Evolutionary conservation across 2,113 vertebrate species (phyloP), one percentile per base, ranked within the genome.

Genomic region (Monopterus albus): DNA sequence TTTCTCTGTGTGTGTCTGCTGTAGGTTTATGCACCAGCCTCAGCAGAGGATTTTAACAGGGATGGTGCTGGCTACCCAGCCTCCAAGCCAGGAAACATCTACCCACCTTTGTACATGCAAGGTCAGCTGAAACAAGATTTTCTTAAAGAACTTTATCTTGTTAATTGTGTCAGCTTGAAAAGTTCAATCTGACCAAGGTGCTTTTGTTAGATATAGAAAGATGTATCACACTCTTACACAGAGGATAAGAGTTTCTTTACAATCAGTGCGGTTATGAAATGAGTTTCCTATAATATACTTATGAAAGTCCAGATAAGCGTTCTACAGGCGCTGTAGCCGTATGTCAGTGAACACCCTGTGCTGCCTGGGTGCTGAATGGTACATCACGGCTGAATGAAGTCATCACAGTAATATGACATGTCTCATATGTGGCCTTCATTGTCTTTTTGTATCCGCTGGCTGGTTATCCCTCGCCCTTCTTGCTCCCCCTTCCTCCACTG

Each of bases 11-110:
- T n/a, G 39, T 47, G 4, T 63, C n/a, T 35, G 36, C 20, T 68
- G 13, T 88, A 98, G 97, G 98, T 98, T 78, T 99, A 96, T 89
- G 93, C 94, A 13, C 84, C 95, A 69, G 92, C 94, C 87, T 94
- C 96, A 82, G 95, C 95, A 78, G 97, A 99, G 1, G 96, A 97
- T 71, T 99, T 95, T 68, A 92, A 92, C 92, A 94, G 95, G 89
- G 95, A 97, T 50, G 62, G 90, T n/a, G 79, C 91, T 20, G 88
- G 94, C 68, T 98, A 96, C 76, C 88, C 95, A 2, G 79, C 94
- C 33, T 89, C 95, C 0, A 98, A 98, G 89, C 80, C 95, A 78
- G 87, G 94, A 91, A 94, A 92, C 18, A 78, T 96, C 72, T 99
- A 97, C 86, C 93, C 95, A 55, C 86, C 94, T 46, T 97, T 97